Conservation (phyloP, 2,113 vertebrate species). For the Lamprotornis superbus region DNA sequence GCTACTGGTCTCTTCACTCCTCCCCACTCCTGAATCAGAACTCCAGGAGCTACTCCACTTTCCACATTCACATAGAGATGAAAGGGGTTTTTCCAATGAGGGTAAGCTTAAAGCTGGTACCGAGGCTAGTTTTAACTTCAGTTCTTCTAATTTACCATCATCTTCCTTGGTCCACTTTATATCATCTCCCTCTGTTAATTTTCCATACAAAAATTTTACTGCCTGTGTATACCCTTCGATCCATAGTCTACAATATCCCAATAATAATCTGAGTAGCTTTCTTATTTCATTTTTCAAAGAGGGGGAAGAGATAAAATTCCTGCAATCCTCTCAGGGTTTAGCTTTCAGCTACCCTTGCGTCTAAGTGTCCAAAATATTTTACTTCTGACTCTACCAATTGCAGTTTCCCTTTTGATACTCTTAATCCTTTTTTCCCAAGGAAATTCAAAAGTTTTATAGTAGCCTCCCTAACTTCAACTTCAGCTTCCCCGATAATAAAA, state of each 20-base stretch:
- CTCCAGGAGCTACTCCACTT: neutral
- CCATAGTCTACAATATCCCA: neutral
- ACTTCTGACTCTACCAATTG: too few relatives aligned
- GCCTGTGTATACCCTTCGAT: neutral
- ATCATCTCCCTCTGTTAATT: neutral
- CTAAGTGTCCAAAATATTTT: neutral
- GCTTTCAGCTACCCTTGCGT: neutral
- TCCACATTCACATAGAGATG: neutral
- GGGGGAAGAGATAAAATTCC: neutral
- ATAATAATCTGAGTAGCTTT: neutral
- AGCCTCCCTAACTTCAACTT: too few relatives aligned
- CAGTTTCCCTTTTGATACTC: neutral
- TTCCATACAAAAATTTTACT: neutral
- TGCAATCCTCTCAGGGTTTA: neutral
- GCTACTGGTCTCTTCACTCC: neutral
- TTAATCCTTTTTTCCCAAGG: too few relatives aligned
- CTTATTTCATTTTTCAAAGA: neutral
- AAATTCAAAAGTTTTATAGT: too few relatives aligned
- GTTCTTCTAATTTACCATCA: neutral
- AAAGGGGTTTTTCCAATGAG: neutral
- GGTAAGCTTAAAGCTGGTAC: neutral
- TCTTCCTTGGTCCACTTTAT: neutral
- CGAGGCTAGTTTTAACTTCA: neutral
- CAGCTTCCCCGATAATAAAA: too few relatives aligned
- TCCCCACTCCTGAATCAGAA: neutral